Conservation (phyloP, 2,797 vertebrate species). For the Typhlichthys eigenmanni region DNA sequence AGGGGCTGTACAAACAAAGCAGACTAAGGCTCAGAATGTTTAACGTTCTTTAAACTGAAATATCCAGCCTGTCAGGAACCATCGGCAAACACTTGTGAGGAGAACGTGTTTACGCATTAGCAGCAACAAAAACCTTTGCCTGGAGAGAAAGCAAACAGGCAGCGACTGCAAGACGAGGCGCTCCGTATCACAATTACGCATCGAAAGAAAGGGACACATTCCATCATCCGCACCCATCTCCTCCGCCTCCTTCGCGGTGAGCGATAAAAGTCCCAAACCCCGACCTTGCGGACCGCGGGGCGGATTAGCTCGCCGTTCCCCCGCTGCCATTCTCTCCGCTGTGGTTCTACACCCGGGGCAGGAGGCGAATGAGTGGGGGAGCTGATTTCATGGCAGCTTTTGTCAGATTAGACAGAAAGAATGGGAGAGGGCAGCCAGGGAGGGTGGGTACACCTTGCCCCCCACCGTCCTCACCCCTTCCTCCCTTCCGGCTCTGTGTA, state of each 20-base stretch:
- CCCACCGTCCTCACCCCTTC: conserved; percentile 20
- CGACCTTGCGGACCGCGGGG: conserved; percentile 44
- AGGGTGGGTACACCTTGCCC: conserved; percentile 53
- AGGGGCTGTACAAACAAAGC: too few species aligned
- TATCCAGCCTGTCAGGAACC: too few species aligned
- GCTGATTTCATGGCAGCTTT: conserved; percentile 70
- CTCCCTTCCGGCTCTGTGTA: conserved; percentile 1
- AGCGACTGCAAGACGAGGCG: too few species aligned
- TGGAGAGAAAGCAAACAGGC: too few species aligned
- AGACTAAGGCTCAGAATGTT: too few species aligned
- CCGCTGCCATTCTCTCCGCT: conserved; percentile 50
- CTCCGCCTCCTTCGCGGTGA: conserved; percentile 48
- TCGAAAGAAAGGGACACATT: neutral
- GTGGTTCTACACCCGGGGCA: conserved; percentile 49
- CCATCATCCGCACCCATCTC: conserved; percentile 22
- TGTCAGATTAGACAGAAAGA: conserved; percentile 62
- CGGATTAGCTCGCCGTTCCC: conserved; percentile 52
- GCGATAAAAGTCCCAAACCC: conserved; percentile 56
- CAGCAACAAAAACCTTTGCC: too few species aligned
- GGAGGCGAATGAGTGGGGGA: conserved; percentile 51
- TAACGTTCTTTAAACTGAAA: too few species aligned
- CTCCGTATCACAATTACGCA: too few species aligned
- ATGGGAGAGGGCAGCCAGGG: conserved; percentile 40
- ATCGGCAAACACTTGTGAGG: too few species aligned
- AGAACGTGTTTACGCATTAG: too few species aligned